Base-by-base conservation (phyloP, 2,797 vertebrate genomes). In the Caiman crocodilus region DNA sequence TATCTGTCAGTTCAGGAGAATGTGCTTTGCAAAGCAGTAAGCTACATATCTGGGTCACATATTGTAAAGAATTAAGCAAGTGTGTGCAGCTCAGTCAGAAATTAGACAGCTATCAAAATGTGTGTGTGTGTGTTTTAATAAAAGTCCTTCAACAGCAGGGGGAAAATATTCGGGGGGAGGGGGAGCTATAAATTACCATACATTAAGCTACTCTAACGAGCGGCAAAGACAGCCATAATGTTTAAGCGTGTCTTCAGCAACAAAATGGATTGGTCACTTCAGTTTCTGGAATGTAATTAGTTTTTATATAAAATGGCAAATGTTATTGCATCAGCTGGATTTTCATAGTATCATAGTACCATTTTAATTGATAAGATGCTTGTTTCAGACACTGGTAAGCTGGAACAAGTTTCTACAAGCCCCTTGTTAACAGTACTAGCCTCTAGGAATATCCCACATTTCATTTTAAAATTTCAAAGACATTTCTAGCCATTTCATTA, bases 11-110 rank as follows among this genome's bases (percentile, higher is more conserved):
- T 92, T 90, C 90, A 95, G 87, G 85, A 89, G 84, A 96, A 96
- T 96, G 78, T 96, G 92, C 89, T 96, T 92, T 95, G 65, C 77
- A 92, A 95, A 95, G 92, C 94, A 92, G 58, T 96, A 94, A 96
- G 88, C 85, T 93, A 73, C 6, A 4, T 95, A 97, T 98, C 91
- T 98, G 93, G 97, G 97, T 97, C 96, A 97, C 50, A 82, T 76
- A 5, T 82, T 84, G 20, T 78, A 69, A 88, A 93, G 90, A 93
- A 55, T 82, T 84, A 95, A 65, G 84, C 89, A 91, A 96, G 59
- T 75, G 16, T 87, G 76, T 81, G 85, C 56, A 28, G 16, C 94
- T 97, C 81, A 84, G 89, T 93, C 76, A 97, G 89, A 94, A 96
- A 92, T 94, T 89, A 92, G 83, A 74, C 80, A 96, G 60, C 73